These are phyloP conservation scores for Odontamblyopus rebecca DNA, from an alignment of 2,797 vertebrate genomes.

Conservation along the genomic window DNA sequence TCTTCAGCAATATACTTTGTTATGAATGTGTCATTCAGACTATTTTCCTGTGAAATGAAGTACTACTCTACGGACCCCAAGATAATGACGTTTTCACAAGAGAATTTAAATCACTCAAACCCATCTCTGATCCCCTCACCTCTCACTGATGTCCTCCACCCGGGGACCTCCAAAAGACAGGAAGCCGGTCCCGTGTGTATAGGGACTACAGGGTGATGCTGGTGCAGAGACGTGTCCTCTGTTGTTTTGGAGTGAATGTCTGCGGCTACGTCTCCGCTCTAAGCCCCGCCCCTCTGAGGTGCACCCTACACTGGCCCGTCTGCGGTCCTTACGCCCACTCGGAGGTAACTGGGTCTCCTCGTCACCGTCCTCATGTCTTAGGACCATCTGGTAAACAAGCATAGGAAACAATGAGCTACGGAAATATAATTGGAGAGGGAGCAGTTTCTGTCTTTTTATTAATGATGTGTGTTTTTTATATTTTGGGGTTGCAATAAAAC, in stretches of 20 bases:
- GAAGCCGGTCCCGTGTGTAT: slow-evolving; percentile 64
- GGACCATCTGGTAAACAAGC: slow-evolving; percentile 74
- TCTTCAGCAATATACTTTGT: not conserved
- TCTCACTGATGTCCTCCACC: slow-evolving; percentile 84
- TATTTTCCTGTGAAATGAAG: slow-evolving; percentile 50
- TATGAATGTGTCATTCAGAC: slow-evolving; percentile 16
- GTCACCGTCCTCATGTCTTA: slow-evolving; percentile 90
- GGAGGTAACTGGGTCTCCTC: slow-evolving; percentile 79
- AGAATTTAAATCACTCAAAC: slow-evolving; percentile 24
- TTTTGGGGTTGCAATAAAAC: too few species aligned
- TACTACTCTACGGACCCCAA: slow-evolving; percentile 15
- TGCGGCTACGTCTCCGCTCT: slow-evolving; percentile 89
- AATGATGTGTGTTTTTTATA: too few species aligned
- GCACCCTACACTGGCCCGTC: slow-evolving; percentile 85
- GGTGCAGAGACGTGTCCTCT: slow-evolving; percentile 84
- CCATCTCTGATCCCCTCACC: slow-evolving; percentile 73
- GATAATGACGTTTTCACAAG: slow-evolving; percentile 43
- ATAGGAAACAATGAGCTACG: not conserved
- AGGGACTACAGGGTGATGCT: slow-evolving; percentile 78
- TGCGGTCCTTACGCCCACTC: slow-evolving; percentile 81
- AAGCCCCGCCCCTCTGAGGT: slow-evolving; percentile 80
- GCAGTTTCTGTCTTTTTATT: too few species aligned
- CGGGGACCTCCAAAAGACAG: slow-evolving; percentile 70
- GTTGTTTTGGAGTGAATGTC: slow-evolving; percentile 87
- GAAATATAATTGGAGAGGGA: not conserved